Evolutionary conservation across 1,140 invertebrate species (phyloP), one percentile per base, ranked within the genome.

Genomic region (Drosophila rufa): DNA sequence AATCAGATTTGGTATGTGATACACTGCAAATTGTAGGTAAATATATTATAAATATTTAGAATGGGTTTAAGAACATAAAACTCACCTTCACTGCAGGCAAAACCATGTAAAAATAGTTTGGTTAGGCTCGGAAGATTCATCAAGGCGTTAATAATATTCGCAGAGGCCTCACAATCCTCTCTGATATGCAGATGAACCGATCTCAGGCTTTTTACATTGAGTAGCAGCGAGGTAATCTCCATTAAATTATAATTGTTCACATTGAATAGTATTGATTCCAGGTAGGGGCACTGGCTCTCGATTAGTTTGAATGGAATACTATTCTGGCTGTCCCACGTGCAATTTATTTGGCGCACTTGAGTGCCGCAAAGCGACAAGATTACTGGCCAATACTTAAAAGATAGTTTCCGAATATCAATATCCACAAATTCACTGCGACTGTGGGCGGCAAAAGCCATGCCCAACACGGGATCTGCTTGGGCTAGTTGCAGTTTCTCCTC

Each of bases 401-500:
- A 17, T 4, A 30, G 3, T 19, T 38, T 42, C 1, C 48, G 36
- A 3, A 17, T 11, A 4, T 42, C 33, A 1, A 62, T 4, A 1
- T 55, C 22, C 3, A 5, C 14, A 4, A 19, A 62, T 22, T 53
- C 33, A 8, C 25, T 55, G 17, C n/a, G 25, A 40, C 33, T 53
- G 33, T 55, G 33, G 8, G 15, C 1, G 12, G 8, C n/a, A 27
- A 55, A 62, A 0, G 33, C 48, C 4, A 15, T 22, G 6, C 22
- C 47, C 19, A 62, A 5, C 6, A 15, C 12, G 2, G 22, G 15
- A 55, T 62, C 22, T 1, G 48, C 11, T 27, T 19, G 47, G 25
- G 60, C 60, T n/a, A 62, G 42, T 8, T 53, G 48, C 7, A 62
- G 12, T 62, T 42, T 40, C n/a, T 62, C 60, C 2, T 25, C 3